Percentiles rank a stretch among this genome's conserved stretches.
Conservation (phyloP, 1,140 invertebrate genomes). For the Doryteuthis pealeii region DNA sequence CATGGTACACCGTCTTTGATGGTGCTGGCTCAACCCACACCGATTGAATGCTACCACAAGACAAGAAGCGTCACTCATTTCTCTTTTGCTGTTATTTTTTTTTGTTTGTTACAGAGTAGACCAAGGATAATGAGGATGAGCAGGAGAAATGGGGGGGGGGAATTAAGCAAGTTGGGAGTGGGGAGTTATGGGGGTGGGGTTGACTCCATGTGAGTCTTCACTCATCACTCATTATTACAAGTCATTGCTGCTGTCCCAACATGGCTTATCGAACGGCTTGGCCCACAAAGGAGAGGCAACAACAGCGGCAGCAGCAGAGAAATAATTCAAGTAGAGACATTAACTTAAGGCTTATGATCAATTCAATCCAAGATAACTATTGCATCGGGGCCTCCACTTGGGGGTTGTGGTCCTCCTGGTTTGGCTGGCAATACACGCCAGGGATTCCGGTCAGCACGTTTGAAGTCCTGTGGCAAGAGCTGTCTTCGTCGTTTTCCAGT, state of each 20-base stretch:
- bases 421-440: slow-evolving; percentile 65
- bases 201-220: no score
- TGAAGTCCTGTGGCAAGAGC: slow-evolving; percentile 77
- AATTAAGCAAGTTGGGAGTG: no score
- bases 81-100: no score
- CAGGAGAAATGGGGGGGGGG: no score
- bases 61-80: no score
- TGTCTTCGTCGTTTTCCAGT: slow-evolving; percentile 84
- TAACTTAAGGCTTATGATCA: background rate
- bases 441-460: slow-evolving; percentile 86
- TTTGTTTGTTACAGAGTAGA: no score
- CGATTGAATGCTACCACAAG: no score
- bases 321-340: background rate
- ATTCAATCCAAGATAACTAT: slow-evolving; percentile 14
- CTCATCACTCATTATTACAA: no score
- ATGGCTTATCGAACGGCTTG: background rate
- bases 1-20: no score
- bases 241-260: background rate
- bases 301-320: slow-evolving; percentile 10
- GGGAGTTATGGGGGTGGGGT: no score
- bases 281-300: background rate
- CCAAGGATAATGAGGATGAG: no score
- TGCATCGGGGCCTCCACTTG: slow-evolving; percentile 1
- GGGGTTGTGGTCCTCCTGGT: slow-evolving; percentile 19
- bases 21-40: no score